Percentiles rank a stretch among this genome's conserved stretches.
phyloP scores from a whole-genome alignment of 2,797 vertebrate genomes.

The Heteromormyrus szaboi region DNA sequence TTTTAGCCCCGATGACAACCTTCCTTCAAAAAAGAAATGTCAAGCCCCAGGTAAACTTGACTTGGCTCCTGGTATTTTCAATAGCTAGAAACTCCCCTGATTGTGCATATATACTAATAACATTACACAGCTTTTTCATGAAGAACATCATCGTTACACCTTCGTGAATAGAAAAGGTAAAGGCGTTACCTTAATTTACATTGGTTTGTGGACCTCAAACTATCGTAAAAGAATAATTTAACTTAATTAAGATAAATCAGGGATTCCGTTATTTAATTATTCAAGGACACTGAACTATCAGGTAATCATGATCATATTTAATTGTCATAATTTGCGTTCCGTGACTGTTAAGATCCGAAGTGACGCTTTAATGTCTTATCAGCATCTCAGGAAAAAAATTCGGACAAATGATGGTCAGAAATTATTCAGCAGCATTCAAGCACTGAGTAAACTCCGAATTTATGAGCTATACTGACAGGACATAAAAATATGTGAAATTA shows the following conservation, averaged over 20 bases:
- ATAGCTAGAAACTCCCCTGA: neutral
- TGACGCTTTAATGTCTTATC: neutral
- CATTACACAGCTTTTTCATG: neutral
- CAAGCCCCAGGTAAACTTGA: neutral
- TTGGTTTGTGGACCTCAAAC: neutral
- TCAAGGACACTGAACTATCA: slow-evolving; percentile 4
- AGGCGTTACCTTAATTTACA: neutral
- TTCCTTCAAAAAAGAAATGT: neutral
- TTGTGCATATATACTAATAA: neutral
- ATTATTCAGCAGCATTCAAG: neutral
- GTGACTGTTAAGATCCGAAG: neutral
- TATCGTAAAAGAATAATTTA: neutral
- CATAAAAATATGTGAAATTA: neutral
- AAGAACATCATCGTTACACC: neutral
- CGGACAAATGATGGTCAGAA: neutral
- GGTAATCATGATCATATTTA: slow-evolving; percentile 8
- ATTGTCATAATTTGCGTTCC: neutral
- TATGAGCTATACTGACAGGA: neutral
- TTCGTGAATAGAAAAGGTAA: neutral
- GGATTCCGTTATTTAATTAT: neutral
- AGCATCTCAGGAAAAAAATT: neutral
- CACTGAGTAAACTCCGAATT: neutral
- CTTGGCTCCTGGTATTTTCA: neutral
- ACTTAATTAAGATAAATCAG: neutral
- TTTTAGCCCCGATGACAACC: neutral